A percentile compares a stretch with the other conserved stretches of the same genome.
Evolutionary conservation across 2,113 vertebrate genomes (phyloP).

Genomic region (Neotragus pygmaeus): DNA sequence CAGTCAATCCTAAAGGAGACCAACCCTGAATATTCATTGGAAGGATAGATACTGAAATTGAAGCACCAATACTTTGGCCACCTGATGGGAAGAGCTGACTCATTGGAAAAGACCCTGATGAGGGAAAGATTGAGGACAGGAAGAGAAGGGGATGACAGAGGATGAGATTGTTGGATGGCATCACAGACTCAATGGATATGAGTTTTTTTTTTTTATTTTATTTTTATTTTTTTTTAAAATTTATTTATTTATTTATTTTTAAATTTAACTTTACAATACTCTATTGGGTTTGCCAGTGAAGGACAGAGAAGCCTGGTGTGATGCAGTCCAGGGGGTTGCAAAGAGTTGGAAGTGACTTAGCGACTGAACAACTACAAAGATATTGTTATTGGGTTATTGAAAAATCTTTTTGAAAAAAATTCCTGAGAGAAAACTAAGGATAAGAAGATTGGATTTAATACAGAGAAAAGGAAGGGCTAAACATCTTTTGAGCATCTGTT

Average conservation of each 20-base stretch:
- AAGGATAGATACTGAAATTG: background rate
- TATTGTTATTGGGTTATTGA: background rate
- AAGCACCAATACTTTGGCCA: background rate
- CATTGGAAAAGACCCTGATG: background rate
- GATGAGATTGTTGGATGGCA: background rate
- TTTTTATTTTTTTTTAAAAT: too few species aligned
- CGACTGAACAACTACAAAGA: background rate
- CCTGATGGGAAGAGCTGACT: background rate
- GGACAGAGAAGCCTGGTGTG: background rate
- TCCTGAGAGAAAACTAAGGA: background rate
- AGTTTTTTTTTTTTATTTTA: too few species aligned
- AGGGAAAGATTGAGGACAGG: background rate
- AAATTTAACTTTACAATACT: too few species aligned
- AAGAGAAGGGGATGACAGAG: background rate
- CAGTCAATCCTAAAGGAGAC: background rate
- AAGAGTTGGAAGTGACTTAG: background rate
- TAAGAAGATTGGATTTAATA: background rate
- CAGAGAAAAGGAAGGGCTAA: background rate
- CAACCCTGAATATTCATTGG: background rate
- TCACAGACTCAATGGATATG: background rate
- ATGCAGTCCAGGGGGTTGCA: background rate
- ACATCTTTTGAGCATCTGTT: background rate
- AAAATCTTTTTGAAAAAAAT: background rate
- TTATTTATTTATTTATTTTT: too few species aligned
- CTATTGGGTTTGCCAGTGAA: too few species aligned